Base-by-base conservation (phyloP, 2,797 vertebrate species). In the Esox masquinongy region DNA sequence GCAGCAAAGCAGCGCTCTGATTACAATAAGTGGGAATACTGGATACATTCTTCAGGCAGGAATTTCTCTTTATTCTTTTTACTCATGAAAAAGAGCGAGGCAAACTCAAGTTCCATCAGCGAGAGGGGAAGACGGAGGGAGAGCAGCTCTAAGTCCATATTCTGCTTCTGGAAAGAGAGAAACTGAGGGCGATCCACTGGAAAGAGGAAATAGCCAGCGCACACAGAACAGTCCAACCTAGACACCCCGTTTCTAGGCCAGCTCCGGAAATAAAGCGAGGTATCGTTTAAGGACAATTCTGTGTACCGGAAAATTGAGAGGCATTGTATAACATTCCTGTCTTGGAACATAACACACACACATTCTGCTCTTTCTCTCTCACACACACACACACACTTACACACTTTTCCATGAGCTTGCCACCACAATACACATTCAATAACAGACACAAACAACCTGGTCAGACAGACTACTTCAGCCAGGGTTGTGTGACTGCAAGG, bases 401-500 rank as follows among this genome's bases (percentile, higher is more conserved):
- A 47, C 53, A n/a, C 53, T 56, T 22, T 56, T 56, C 53, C 8
- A 9, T 9, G 53, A 19, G 6, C 8, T 56, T 56, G 53, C 53
- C 9, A n/a, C n/a, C 19, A 12, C 26, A 2, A 68, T 26, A 39
- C 64, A 34, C 31, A 34, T 31, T 16, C 64, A 67, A 26, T 16
- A 15, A 67, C 64, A 67, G 15, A 19, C 66, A 43, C 31, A 12
- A 5, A 43, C 34, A n/a, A 5, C 34, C 31, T 8, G 5, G 16
- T 67, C 66, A 34, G 31, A 34, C 64, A 34, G 31, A 34, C 64
- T 34, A 63, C 39, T 14, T 4, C 82, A 84, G 82, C 83, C 85
- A 82, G 75, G 71, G 34, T 22, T 47, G 73, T 83, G 79, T 87
- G 85, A 88, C 90, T 86, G 82, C 78, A 4, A 16, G 71, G 79